Evolutionary conservation across 2,797 vertebrate genomes (phyloP), one percentile per base, ranked within the genome.

Genomic region (Sphenopsis melanotis): DNA sequence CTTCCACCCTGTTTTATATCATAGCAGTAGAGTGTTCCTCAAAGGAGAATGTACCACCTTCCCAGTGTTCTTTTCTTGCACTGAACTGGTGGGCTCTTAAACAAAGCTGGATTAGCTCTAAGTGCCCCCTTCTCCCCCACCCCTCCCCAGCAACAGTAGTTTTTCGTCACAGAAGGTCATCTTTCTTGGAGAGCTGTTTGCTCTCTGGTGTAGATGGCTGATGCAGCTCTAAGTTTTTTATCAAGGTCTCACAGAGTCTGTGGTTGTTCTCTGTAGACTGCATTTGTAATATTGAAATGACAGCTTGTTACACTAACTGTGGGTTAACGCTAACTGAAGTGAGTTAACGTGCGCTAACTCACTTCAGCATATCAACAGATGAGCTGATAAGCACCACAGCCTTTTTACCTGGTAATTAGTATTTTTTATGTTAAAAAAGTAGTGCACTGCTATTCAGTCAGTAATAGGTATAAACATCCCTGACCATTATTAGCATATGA

Each of bases 261-360:
- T 3, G 11, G 16, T 21, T 50, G 21, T 53, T 60, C 19, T 69
- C 36, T 75, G 5, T 19, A 32, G 47, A 15, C 19, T 34, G 15
- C 5, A 3, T 52, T 37, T 57, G 10, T 74, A 52, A n/a, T 24
- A 10, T 2, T 83, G 61, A 68, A 70, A 26, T 47, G 19, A 23
- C 15, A 42, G 19, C 32, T 77, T 80, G 32, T 50, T 66, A 9
- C 5, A 24, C 17, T 34, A 20, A 55, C 19, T 63, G 18, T 63
- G 59, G 13, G 49, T 39, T 71, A 71, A 50, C 10, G 5, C 27
- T 71, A 10, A n/a, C 23, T 63, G 41, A 72, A 55, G 12, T 55
- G 80, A 34, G 21, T 50, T 42, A 49, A 30, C 0, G 0, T 19
- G 0, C 34, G 9, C 32, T 63, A 21, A n/a, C 34, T 81, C 27